phyloP scores from a whole-genome alignment of 1,140 invertebrate species.

The Myzus persicae region DNA sequence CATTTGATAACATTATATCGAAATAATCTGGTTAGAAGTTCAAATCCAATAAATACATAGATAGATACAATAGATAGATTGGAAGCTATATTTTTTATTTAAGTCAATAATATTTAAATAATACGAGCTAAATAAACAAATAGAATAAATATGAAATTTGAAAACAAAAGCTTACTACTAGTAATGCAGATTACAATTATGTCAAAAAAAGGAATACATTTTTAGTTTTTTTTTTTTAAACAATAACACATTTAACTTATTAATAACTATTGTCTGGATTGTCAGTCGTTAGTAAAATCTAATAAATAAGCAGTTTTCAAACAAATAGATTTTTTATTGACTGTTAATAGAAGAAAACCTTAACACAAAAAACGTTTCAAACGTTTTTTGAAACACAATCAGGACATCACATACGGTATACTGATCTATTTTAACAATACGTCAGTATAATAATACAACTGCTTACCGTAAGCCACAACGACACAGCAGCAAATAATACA shows the following conservation, averaged over 20 bases:
- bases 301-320: background rate
- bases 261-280: background rate
- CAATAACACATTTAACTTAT: background rate
- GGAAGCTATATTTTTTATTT: background rate
- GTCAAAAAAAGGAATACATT: background rate
- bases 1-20: background rate
- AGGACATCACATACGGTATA: background rate
- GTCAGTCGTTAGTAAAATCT: background rate
- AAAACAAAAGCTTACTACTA: background rate
- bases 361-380: background rate
- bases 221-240: background rate
- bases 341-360: background rate
- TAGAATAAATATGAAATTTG: background rate
- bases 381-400: background rate
- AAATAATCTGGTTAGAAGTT: background rate
- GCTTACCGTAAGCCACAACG: background rate
- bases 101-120: background rate
- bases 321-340: background rate
- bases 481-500: background rate
- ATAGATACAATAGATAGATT: background rate
- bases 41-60: background rate
- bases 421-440: background rate
- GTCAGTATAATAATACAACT: background rate
- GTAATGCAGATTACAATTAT: background rate
- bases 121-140: background rate